Conservation (phyloP, 2,113 vertebrate genomes). For the Chiloscyllium plagiosum region DNA sequence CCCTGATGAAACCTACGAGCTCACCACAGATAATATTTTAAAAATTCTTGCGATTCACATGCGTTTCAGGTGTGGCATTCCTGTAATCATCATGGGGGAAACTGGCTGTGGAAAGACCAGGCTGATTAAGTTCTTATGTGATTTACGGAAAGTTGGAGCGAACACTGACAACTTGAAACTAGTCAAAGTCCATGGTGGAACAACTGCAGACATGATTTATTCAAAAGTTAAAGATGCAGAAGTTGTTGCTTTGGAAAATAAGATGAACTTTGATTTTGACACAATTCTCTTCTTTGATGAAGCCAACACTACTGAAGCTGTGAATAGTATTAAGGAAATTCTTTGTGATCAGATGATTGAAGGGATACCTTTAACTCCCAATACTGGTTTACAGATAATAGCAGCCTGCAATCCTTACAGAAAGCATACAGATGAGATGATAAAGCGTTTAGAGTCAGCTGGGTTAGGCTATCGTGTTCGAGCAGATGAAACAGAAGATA, state of each 20-base stretch:
- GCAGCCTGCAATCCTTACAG: constrained; percentile 95
- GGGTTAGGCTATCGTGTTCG: constrained; percentile 83
- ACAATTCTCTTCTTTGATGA: constrained; percentile 91
- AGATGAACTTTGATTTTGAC: constrained; percentile 58
- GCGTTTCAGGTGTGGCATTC: constrained; percentile 88
- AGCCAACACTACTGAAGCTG: constrained; percentile 86
- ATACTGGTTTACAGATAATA: constrained; percentile 71
- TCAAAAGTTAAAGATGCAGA: constrained; percentile 70
- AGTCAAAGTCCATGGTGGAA: constrained; percentile 91
- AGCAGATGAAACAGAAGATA: constrained; percentile 74
- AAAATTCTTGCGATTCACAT: constrained; percentile 94
- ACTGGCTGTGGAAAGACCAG: constrained; percentile 93
- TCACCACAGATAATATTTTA: constrained; percentile 85
- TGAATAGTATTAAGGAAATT: constrained; percentile 88
- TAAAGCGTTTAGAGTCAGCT: constrained; percentile 75
- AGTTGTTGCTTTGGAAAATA: constrained; percentile 60
- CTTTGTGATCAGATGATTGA: constrained; percentile 77
- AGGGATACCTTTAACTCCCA: constrained; percentile 56
- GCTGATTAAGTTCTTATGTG: constrained; percentile 81
- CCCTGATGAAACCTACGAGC: constrained; percentile 85
- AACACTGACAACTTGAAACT: constrained; percentile 76
- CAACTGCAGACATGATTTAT: constrained; percentile 72
- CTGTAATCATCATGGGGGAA: constrained; percentile 93
- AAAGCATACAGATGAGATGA: constrained; percentile 79
- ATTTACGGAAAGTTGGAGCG: constrained; percentile 55